Evolutionary conservation across 2,113 vertebrate genomes (phyloP).

Genomic region (Opisthocomus hoazin): DNA sequence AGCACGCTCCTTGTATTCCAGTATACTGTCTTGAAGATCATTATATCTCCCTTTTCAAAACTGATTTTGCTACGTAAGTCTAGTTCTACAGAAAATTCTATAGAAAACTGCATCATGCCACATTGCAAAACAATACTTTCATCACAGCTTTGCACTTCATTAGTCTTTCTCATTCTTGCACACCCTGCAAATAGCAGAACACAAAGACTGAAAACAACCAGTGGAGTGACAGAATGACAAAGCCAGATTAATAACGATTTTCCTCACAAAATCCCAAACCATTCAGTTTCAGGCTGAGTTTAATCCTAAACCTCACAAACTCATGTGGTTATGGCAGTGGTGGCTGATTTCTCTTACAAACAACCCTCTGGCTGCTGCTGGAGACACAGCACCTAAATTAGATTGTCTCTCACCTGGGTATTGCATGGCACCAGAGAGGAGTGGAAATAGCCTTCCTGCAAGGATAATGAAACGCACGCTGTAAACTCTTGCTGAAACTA

Average conservation of each 20-base stretch:
- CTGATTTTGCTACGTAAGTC: background rate
- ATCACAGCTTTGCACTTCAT: background rate
- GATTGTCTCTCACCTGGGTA: background rate
- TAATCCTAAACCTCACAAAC: background rate
- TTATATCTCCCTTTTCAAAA: background rate
- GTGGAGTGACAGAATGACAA: background rate
- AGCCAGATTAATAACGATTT: background rate
- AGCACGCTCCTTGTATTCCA: background rate
- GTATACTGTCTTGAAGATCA: background rate
- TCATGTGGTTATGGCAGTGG: background rate
- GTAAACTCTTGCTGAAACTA: background rate
- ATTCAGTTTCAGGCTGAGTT: background rate
- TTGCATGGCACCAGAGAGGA: background rate
- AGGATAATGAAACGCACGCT: background rate
- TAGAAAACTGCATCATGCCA: background rate
- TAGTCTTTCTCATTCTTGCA: background rate
- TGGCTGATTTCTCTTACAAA: background rate
- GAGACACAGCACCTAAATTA: background rate
- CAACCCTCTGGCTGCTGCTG: background rate
- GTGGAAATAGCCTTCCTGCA: background rate
- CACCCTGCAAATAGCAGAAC: background rate
- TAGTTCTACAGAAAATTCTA: background rate
- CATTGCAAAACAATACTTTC: background rate
- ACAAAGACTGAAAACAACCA: background rate
- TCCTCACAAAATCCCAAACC: background rate